Evolutionary conservation across 2,888 invertebrate species (phyloP).

Genomic region (Schizaphis graminum): DNA sequence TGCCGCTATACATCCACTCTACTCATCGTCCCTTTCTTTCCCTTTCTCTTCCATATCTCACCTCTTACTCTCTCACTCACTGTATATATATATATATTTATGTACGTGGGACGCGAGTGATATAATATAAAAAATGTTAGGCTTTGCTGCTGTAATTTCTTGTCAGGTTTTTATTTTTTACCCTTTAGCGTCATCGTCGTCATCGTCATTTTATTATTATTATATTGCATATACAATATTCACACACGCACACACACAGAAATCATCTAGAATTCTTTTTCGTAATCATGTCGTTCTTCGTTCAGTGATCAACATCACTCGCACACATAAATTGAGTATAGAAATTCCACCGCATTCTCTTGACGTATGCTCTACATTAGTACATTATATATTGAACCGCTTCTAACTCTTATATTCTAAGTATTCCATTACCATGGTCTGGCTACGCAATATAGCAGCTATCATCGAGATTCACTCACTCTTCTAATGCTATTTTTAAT

Average conservation of each 20-base stretch:
- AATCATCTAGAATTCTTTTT: neutral
- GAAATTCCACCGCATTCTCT: neutral
- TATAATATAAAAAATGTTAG: conserved; percentile 31
- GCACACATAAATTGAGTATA: neutral
- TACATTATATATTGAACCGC: neutral
- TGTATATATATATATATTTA: neutral
- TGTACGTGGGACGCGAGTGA: neutral
- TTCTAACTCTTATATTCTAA: neutral
- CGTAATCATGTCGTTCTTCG: conserved; percentile 1
- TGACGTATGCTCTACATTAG: neutral
- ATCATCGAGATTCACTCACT: neutral
- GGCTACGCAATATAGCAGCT: neutral
- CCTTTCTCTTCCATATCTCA: neutral
- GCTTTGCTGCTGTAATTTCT: conserved; percentile 9
- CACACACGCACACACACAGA: neutral
- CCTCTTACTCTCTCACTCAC: neutral
- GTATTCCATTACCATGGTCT: neutral
- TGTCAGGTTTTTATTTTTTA: conserved; percentile 11
- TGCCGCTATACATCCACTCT: conserved; percentile 12
- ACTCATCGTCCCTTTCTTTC: neutral
- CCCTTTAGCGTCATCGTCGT: neutral
- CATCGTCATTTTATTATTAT: conserved; percentile 15
- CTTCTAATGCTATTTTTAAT: neutral
- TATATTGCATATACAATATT: neutral
- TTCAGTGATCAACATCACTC: neutral